Conservation (phyloP, 2,888 invertebrate species). For the Bedellia somnulentella region DNA sequence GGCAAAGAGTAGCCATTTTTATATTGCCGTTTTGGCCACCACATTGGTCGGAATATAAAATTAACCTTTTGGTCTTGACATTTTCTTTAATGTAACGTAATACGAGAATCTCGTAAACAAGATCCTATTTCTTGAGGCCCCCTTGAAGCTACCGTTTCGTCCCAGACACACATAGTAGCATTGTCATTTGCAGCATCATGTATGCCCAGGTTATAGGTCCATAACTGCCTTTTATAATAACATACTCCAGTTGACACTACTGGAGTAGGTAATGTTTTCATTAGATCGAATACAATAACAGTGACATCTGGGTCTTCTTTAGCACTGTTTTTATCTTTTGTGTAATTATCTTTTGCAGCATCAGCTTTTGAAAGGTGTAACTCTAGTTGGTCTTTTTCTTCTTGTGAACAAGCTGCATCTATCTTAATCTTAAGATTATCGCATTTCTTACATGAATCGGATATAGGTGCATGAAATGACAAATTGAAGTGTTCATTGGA, state of each 20-base stretch:
- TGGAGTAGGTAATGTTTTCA: constrained; percentile 12
- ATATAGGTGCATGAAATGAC: constrained; percentile 8
- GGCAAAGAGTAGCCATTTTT: constrained; percentile 13
- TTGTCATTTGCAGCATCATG: constrained; percentile 8
- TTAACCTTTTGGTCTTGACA: constrained; percentile 12
- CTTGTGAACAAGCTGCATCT: neutral
- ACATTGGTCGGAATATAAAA: constrained; percentile 11
- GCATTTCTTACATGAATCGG: constrained; percentile 9
- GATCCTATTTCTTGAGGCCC: constrained; percentile 18
- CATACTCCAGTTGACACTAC: constrained; percentile 13
- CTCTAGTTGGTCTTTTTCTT: neutral
- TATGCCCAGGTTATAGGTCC: constrained; percentile 12
- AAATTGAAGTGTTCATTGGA: constrained; percentile 9
- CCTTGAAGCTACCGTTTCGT: constrained; percentile 15
- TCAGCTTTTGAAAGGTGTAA: constrained; percentile 2
- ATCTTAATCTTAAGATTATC: constrained; percentile 8
- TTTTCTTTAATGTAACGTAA: constrained; percentile 12
- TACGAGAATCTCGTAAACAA: too few relatives aligned
- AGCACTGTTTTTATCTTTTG: constrained; percentile 1
- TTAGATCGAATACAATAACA: constrained; percentile 11
- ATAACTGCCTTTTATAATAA: constrained; percentile 15
- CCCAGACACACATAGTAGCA: constrained; percentile 12
- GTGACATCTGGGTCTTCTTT: too few relatives aligned
- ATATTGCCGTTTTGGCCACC: constrained; percentile 17
- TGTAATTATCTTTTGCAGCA: constrained; percentile 1